Percentiles rank a stretch among this genome's conserved stretches.
These are phyloP conservation scores for Hemibagrus guttatus DNA, from an alignment of 2,797 vertebrate species.

Conservation along the genomic window DNA sequence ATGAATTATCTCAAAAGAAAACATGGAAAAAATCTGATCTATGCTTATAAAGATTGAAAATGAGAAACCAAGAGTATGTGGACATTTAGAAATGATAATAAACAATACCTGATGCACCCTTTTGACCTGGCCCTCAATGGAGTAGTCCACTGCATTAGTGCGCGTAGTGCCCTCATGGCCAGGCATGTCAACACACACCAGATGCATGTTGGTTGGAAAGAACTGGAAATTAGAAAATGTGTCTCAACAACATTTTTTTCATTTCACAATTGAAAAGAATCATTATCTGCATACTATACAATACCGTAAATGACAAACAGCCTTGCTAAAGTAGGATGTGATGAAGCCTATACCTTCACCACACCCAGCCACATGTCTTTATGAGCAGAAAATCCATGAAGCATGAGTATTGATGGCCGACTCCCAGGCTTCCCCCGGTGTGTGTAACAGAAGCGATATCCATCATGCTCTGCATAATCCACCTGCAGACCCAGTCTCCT, in stretches of 20 bases:
- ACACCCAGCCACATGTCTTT: constrained; percentile 96
- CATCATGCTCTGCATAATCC: constrained; percentile 70
- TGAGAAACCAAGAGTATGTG: too few relatives aligned
- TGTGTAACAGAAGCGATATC: constrained; percentile 90
- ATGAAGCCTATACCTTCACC: constrained; percentile 77
- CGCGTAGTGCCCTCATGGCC: constrained; percentile 91
- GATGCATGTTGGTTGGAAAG: constrained; percentile 83
- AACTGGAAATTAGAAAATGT: constrained; percentile 65
- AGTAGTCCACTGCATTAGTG: constrained; percentile 83
- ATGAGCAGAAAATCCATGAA: constrained; percentile 92
- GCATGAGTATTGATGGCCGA: constrained; percentile 84
- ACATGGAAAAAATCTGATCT: neutral
- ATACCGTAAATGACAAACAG: neutral
- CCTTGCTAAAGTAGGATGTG: neutral
- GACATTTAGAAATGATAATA: neutral
- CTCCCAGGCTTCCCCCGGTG: constrained; percentile 80
- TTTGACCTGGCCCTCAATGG: constrained; percentile 86
- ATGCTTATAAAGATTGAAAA: neutral
- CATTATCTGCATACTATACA: neutral
- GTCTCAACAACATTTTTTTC: neutral
- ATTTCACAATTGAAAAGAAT: neutral
- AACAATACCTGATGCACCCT: constrained; percentile 88
- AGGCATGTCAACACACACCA: constrained; percentile 94
- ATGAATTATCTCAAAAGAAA: neutral
- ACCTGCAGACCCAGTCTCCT: constrained; percentile 83